Percentiles rank a stretch among this genome's conserved stretches.
phyloP scores from a whole-genome alignment of 2,113 vertebrate species.

The Gila orcuttii region DNA sequence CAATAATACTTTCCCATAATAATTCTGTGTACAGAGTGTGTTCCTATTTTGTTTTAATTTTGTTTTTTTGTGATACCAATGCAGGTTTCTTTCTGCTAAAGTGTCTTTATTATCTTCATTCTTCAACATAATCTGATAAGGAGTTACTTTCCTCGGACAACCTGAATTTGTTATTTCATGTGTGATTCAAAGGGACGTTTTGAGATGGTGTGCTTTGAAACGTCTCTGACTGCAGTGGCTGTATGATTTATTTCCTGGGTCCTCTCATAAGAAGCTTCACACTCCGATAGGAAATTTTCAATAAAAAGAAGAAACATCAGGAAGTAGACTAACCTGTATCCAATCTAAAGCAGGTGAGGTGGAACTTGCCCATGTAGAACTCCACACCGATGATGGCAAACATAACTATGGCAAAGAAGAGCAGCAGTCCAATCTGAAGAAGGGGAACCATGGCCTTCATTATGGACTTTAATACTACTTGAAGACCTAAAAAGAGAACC shows the following conservation, averaged over 20 bases:
- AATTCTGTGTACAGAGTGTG: neutral
- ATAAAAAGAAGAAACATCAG: neutral
- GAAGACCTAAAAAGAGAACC: constrained; percentile 78
- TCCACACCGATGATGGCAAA: constrained; percentile 98
- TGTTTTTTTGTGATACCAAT: neutral
- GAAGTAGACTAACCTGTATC: constrained; percentile 81
- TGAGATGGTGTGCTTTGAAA: constrained; percentile 4
- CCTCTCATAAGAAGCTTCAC: neutral
- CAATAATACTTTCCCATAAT: too few species aligned
- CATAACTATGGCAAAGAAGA: constrained; percentile 99
- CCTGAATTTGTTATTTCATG: neutral
- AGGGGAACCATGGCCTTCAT: constrained; percentile 99
- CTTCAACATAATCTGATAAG: neutral
- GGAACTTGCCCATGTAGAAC: constrained; percentile 99
- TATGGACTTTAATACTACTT: constrained; percentile 98
- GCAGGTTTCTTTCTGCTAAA: neutral
- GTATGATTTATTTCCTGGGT: neutral
- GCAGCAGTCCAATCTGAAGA: constrained; percentile 93
- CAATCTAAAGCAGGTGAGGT: constrained; percentile 87
- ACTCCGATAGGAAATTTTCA: neutral
- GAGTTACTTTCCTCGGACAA: neutral
- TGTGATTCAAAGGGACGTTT: neutral
- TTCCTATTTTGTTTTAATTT: neutral
- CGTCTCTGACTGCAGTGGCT: neutral
- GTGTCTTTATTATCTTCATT: neutral